Conservation (phyloP, 2,888 invertebrate genomes). For the Hybos culiciformis region DNA sequence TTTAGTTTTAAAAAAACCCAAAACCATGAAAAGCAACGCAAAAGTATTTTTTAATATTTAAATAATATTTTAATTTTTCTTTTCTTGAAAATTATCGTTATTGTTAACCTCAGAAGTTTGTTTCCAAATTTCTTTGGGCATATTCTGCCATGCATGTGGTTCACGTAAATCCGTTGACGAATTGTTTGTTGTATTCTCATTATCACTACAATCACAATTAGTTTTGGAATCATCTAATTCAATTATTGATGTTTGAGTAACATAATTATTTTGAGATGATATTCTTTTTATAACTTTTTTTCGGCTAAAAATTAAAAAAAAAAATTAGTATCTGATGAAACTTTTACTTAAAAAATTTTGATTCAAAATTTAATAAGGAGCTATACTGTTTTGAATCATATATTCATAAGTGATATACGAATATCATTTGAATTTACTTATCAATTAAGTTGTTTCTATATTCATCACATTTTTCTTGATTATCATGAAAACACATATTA, state of each 20-base stretch:
- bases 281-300: constrained; percentile 3
- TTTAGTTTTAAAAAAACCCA: too few species aligned
- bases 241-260: constrained; percentile 5
- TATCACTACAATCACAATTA: constrained; percentile 8
- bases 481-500: constrained; percentile 57
- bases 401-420: too few species aligned
- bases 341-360: too few species aligned
- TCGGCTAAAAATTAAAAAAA: not conserved
- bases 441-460: constrained; percentile 10
- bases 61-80: too few species aligned
- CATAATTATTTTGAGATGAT: constrained; percentile 12
- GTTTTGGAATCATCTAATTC: not conserved
- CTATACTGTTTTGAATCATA: not conserved
- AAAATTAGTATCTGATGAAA: too few species aligned
- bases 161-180: constrained; percentile 5
- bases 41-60: too few species aligned
- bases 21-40: too few species aligned
- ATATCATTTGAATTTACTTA: too few species aligned
- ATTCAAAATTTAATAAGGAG: not conserved
- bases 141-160: constrained; percentile 49
- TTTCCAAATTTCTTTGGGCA: constrained; percentile 70
- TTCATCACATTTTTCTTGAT: constrained; percentile 43
- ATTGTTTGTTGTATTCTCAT: not conserved
- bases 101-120: constrained; percentile 54
- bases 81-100: constrained; percentile 1